These are phyloP conservation scores for Prinia subflava DNA, from an alignment of 2,113 vertebrate genomes.

Conservation along the genomic window DNA sequence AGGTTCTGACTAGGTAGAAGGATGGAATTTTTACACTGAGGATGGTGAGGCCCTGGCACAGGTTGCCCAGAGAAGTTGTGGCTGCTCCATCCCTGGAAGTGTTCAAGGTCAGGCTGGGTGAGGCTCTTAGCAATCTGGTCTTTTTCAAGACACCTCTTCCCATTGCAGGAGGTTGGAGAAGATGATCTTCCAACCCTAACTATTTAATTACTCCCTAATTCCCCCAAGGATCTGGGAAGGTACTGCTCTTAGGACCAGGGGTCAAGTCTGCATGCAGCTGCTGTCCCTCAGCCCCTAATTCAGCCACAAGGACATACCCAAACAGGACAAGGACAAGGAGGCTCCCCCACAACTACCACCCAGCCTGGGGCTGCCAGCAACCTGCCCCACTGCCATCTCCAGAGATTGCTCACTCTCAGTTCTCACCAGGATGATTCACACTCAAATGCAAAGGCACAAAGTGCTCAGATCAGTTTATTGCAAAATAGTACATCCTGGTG, in stretches of 20 bases:
- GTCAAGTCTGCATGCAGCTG: not conserved
- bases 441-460: not conserved
- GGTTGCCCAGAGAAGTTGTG: not conserved
- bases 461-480: not conserved
- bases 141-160: not conserved
- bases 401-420: not conserved
- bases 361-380: not conserved
- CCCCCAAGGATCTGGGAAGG: rapidly evolving
- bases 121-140: not conserved
- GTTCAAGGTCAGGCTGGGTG: not conserved
- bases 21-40: rapidly evolving
- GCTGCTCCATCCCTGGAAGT: not conserved
- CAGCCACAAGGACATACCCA: not conserved
- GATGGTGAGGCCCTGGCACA: no score
- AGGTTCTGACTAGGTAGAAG: rapidly evolving
- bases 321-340: not conserved
- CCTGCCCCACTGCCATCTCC: not conserved
- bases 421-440: not conserved
- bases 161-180: rapidly evolving
- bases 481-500: not conserved
- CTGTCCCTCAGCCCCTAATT: not conserved
- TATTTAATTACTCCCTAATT: not conserved
- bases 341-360: not conserved
- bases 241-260: not conserved
- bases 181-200: not conserved